Percentiles rank a stretch among this genome's conserved stretches.
These are phyloP conservation scores for Epinotia demarniana DNA, from an alignment of 2,888 invertebrate species.

Conservation along the genomic window DNA sequence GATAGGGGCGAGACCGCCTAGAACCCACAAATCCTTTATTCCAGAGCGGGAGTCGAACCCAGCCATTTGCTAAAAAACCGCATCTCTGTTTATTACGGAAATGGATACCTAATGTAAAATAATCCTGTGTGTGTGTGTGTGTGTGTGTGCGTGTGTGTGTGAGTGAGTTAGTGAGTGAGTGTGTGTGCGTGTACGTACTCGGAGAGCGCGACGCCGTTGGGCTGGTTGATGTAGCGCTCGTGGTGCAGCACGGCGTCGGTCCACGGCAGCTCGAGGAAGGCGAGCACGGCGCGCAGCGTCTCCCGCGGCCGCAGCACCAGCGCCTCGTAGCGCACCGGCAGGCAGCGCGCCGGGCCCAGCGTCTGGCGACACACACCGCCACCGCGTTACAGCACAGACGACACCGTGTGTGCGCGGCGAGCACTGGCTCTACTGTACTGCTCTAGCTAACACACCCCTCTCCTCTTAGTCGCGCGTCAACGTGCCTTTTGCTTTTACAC, in stretches of 20 bases:
- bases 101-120: too few species aligned
- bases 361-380: constrained; percentile 61
- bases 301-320: constrained; percentile 96
- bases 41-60: too few species aligned
- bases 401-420: too few species aligned
- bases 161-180: neutral
- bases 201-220: constrained; percentile 96
- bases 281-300: constrained; percentile 94
- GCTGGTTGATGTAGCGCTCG: constrained; percentile 98
- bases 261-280: constrained; percentile 97
- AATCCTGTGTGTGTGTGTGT: too few species aligned
- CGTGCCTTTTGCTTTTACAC: too few species aligned
- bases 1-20: constrained; percentile 45
- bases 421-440: too few species aligned
- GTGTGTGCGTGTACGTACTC: constrained; percentile 86
- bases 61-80: too few species aligned
- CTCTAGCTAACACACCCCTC: too few species aligned
- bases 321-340: constrained; percentile 98
- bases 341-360: constrained; percentile 90
- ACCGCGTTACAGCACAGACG: neutral
- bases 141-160: too few species aligned
- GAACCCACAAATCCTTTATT: too few species aligned
- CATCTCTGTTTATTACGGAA: too few species aligned
- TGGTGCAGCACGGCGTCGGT: constrained; percentile 98
- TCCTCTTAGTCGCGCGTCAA: too few species aligned